Evolutionary conservation across 2,888 invertebrate species (phyloP).

Genomic region (Apamea sordens): DNA sequence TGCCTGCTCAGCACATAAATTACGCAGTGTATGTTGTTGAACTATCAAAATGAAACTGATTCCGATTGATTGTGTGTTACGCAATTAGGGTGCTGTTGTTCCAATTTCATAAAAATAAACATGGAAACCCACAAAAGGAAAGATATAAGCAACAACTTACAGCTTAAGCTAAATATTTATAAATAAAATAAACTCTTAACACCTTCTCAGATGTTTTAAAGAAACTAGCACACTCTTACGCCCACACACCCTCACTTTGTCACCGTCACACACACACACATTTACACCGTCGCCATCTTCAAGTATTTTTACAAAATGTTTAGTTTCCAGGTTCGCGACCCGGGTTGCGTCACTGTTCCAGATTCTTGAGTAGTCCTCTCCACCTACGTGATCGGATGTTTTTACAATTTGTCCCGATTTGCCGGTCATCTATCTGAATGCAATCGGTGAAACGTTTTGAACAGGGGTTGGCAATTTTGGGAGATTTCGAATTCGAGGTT

Average conservation of each 20-base stretch:
- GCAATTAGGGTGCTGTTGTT: no score
- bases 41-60: no score
- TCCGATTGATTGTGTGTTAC: no score
- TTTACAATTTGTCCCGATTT: slow-evolving; percentile 59
- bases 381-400: slow-evolving; percentile 52
- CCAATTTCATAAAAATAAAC: background rate
- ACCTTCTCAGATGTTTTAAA: background rate
- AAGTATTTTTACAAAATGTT: slow-evolving; percentile 57
- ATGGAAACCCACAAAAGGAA: background rate
- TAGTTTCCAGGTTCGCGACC: slow-evolving; percentile 44
- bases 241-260: background rate
- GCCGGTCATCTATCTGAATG: slow-evolving; percentile 46
- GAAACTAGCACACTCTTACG: slow-evolving; percentile 21
- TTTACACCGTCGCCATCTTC: slow-evolving; percentile 10
- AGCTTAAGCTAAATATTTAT: background rate
- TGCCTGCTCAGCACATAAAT: no score
- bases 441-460: slow-evolving; percentile 35
- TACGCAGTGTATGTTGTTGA: no score
- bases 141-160: background rate
- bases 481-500: background rate
- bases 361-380: slow-evolving; percentile 42
- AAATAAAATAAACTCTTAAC: slow-evolving; percentile 9
- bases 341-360: slow-evolving; percentile 56
- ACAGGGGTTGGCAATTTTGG: slow-evolving; percentile 41
- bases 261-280: background rate